phyloP scores from a whole-genome alignment of 2,888 invertebrate genomes.

The Pinctada fucata region DNA sequence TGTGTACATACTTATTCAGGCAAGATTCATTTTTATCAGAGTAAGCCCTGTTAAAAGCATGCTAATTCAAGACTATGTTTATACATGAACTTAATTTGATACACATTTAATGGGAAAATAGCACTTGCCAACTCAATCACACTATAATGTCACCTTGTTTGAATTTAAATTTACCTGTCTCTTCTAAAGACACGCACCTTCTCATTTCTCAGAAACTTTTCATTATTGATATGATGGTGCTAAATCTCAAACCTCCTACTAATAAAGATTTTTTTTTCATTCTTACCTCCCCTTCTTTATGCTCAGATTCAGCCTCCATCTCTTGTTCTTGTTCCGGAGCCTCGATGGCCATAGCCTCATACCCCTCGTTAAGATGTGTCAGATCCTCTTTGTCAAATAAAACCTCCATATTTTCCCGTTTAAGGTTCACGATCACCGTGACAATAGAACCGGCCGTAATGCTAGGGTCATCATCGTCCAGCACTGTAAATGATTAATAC shows the following conservation, averaged over 20 bases:
- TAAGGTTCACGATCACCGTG: slow-evolving; percentile 94
- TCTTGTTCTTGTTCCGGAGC: slow-evolving; percentile 46
- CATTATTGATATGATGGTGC: too few species aligned
- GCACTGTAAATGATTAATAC: slow-evolving; percentile 80
- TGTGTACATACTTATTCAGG: too few species aligned
- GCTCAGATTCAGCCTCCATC: slow-evolving; percentile 47
- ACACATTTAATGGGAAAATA: too few species aligned
- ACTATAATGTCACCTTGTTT: too few species aligned
- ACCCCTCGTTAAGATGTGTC: slow-evolving; percentile 27
- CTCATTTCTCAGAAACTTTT: too few species aligned
- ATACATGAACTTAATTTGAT: too few species aligned
- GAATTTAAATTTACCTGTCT: too few species aligned
- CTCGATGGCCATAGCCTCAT: neutral
- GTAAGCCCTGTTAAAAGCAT: neutral
- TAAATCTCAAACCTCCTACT: too few species aligned
- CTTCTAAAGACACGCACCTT: too few species aligned
- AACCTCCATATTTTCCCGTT: slow-evolving; percentile 89
- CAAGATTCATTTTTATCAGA: too few species aligned
- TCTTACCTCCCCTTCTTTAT: slow-evolving; percentile 45
- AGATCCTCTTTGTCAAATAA: slow-evolving; percentile 55
- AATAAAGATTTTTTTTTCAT: neutral
- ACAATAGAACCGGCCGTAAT: slow-evolving; percentile 99
- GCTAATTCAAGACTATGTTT: neutral
- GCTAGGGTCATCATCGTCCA: slow-evolving; percentile 97
- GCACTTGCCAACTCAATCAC: too few species aligned